These are phyloP conservation scores for Latrodectus hesperus DNA, from an alignment of 2,888 invertebrate species.

Conservation along the genomic window DNA sequence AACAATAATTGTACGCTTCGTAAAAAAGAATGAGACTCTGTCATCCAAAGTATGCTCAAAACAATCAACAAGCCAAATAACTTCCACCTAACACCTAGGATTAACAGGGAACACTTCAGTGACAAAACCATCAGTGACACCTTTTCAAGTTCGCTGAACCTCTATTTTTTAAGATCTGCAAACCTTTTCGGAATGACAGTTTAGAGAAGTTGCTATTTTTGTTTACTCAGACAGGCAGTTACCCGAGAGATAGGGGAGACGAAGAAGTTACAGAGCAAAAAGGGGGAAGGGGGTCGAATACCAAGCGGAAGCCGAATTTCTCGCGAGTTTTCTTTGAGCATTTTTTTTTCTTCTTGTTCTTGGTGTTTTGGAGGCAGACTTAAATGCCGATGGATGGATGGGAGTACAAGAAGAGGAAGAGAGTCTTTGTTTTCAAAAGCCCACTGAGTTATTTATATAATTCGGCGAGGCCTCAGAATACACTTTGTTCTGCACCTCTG, in stretches of 20 bases:
- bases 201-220: constrained; percentile 26
- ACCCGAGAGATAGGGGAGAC: neutral
- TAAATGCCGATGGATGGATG: constrained; percentile 24
- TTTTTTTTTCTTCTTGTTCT: constrained; percentile 1
- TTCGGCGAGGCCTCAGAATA: constrained; percentile 18
- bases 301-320: neutral
- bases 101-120: no score
- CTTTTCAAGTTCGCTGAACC: constrained; percentile 34
- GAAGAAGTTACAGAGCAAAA: neutral
- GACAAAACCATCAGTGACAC: no score
- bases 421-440: constrained; percentile 39
- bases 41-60: no score
- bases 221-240: constrained; percentile 20
- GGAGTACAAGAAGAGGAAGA: neutral
- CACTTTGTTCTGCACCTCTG: constrained; percentile 34
- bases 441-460: constrained; percentile 46
- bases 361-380: constrained; percentile 17
- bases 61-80: no score
- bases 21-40: no score
- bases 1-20: no score
- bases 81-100: no score
- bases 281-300: neutral
- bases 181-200: constrained; percentile 27
- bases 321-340: neutral
- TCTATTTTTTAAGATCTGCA: neutral